Base-by-base conservation (phyloP, 2,797 vertebrate genomes). In the Furcifer pardalis region DNA sequence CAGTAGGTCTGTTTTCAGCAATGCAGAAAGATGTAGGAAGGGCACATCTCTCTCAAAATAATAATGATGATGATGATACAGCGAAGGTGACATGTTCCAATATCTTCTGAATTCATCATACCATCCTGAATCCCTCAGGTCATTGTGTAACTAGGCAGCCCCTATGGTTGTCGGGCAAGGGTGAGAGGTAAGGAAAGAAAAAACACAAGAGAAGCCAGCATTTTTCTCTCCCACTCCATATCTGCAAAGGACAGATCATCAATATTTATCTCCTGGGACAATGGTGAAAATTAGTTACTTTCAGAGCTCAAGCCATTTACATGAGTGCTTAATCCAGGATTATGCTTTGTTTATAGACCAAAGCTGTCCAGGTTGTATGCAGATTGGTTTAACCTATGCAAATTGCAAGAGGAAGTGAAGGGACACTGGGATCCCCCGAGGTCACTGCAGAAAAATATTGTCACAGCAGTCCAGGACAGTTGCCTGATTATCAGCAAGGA, bases 211-310 rank as follows among this genome's bases (percentile, higher is more conserved):
- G 77, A 85, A 88, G 63, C 84, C 80, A 83, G 74, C 92, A 86
- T 40, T 87, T 87, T 56, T 80, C 81, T 81, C 86, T 62, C 82
- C 63, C 56, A 46, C 84, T 92, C 59, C 84, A 84, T 74, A 65
- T 89, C 90, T 90, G 85, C 86, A 88, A 91, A 91, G 85, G 13
- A 63, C 86, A 88, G 89, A 88, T 93, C 92, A 92, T 81, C 40
- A 81, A 82, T 82, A 85, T 84, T 86, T 91, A 83, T 83, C 88
- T 91, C 79, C 59, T 0, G 60, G 78, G 79, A 83, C 62, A 49
- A 69, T 63, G 75, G 65, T 84, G 80, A 82, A 89, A 91, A 81
- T 81, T 88, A 84, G 60, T 77, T 86, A 82, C 71, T 92, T 79
- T 88, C 0, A 1, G 90, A 90, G 90, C 74, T 86, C 74, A 91